phyloP scores from a whole-genome alignment of 2,113 vertebrate species.

The Tenebrosternarchus preto region DNA sequence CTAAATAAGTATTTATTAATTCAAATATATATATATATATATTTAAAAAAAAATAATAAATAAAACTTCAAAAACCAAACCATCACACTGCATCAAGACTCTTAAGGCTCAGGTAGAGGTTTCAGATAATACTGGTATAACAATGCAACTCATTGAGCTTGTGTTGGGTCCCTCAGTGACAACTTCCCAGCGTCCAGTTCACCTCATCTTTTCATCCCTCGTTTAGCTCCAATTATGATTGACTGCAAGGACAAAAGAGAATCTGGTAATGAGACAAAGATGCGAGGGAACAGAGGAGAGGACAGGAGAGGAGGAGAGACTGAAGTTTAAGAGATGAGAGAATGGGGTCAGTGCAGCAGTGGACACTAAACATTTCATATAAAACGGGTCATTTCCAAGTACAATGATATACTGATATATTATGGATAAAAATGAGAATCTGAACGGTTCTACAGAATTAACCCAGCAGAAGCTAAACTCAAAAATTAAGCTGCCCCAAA shows the following conservation, averaged over 20 bases:
- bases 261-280: conserved; percentile 61
- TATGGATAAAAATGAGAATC: conserved; percentile 9
- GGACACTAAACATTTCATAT: conserved; percentile 6
- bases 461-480: not conserved
- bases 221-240: conserved; percentile 70
- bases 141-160: conserved; percentile 4
- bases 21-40: no score
- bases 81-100: not conserved
- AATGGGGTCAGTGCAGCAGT: not conserved
- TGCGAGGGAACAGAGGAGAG: conserved; percentile 43
- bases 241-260: conserved; percentile 65
- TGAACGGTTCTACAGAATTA: not conserved
- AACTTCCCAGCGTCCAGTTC: conserved; percentile 65
- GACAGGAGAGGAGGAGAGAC: conserved; percentile 30
- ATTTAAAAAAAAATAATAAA: conserved; percentile 14
- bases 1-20: not conserved
- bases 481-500: not conserved
- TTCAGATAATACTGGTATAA: conserved; percentile 12
- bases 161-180: conserved; percentile 41
- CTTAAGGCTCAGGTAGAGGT: conserved; percentile 45
- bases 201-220: conserved; percentile 61
- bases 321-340: conserved; percentile 44
- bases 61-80: not conserved
- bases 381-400: conserved; percentile 2
- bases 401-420: no score